A percentile compares a stretch with the other conserved stretches of the same genome.
Conservation (phyloP, 2,113 vertebrate genomes). For the Pteronura brasiliensis region DNA sequence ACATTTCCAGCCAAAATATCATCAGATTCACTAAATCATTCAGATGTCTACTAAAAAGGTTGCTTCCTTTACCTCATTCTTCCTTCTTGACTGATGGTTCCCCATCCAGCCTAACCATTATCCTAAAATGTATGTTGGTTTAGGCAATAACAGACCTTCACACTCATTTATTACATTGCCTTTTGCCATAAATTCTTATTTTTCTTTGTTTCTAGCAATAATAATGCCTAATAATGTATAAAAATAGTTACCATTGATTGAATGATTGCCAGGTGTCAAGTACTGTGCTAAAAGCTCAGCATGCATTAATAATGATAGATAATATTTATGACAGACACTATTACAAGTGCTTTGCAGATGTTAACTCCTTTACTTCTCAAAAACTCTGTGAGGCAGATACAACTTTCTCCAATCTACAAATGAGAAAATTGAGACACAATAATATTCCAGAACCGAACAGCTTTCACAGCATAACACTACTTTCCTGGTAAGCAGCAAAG, state of each 20-base stretch:
- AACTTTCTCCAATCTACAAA: background rate
- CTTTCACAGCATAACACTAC: background rate
- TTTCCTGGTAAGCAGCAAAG: background rate
- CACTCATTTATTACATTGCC: background rate
- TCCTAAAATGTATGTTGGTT: background rate
- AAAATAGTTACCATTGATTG: background rate
- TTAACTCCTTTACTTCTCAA: background rate
- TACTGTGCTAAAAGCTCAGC: background rate
- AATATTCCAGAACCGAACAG: background rate
- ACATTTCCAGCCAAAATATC: background rate
- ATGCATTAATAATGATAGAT: background rate
- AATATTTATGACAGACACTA: background rate
- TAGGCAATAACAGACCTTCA: background rate
- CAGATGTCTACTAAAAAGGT: background rate
- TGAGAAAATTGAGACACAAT: background rate
- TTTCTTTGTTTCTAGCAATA: slow-evolving; percentile 15
- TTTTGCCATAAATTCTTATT: background rate
- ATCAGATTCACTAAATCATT: background rate
- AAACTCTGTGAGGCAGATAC: background rate
- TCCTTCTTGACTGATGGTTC: background rate
- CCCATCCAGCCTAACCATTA: fast-evolving
- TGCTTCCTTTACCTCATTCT: background rate
- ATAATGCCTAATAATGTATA: background rate
- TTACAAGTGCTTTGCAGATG: background rate
- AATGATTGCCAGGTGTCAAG: background rate